phyloP scores from a whole-genome alignment of 2,797 vertebrate genomes.

The Platyrinchus mystaceus region DNA sequence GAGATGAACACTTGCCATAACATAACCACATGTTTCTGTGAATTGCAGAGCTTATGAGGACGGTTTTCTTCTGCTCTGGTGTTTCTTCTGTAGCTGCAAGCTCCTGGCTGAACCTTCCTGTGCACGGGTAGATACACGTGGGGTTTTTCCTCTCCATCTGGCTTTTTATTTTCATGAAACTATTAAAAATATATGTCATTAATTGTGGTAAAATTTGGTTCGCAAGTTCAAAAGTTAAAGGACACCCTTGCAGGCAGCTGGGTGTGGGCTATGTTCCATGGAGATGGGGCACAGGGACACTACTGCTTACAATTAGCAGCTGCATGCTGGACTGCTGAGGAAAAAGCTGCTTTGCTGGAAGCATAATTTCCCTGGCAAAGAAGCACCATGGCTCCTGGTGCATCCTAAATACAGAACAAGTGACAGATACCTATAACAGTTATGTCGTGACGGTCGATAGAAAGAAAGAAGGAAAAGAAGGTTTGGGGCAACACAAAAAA shows the following conservation, averaged over 20 bases:
- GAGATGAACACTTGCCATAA: neutral
- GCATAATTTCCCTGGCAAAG: neutral
- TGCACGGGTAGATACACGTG: fast-evolving
- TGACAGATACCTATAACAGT: too few species aligned
- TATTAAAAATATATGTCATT: neutral
- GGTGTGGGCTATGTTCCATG: neutral
- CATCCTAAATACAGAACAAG: neutral
- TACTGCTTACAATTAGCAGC: neutral
- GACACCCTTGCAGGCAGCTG: neutral
- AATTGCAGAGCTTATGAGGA: neutral
- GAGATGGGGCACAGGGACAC: fast-evolving
- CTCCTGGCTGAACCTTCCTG: neutral
- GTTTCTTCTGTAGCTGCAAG: neutral
- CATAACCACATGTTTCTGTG: fast-evolving
- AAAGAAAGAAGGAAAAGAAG: too few species aligned
- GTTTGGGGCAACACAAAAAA: too few species aligned
- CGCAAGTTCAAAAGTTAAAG: neutral
- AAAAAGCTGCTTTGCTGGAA: neutral
- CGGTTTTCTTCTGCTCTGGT: neutral
- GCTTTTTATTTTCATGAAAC: neutral
- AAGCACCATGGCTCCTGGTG: neutral
- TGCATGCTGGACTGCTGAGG: neutral
- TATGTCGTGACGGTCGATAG: too few species aligned
- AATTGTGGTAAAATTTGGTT: neutral
- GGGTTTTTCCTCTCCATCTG: neutral